These are phyloP conservation scores for Agrilus cyanescens DNA, from an alignment of 2,888 invertebrate species.

Conservation along the genomic window DNA sequence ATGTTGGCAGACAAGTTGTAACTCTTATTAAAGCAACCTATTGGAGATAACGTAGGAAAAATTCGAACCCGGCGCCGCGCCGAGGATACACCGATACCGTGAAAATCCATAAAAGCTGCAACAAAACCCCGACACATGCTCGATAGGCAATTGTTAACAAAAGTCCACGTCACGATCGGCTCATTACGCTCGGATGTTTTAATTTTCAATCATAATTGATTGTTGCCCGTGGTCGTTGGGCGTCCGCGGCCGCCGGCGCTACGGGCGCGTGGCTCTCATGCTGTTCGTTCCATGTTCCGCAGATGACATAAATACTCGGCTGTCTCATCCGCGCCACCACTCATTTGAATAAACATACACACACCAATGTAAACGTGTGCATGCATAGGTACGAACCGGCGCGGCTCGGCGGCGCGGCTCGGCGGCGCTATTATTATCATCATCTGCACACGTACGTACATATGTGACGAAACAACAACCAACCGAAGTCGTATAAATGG, in stretches of 20 bases:
- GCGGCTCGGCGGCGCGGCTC: not conserved
- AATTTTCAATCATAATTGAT: constrained; percentile 30
- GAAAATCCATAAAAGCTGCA: constrained; percentile 7
- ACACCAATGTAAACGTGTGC: no score
- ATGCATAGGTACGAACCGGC: no score
- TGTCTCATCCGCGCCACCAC: no score
- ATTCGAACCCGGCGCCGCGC: no score
- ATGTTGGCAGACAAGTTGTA: no score
- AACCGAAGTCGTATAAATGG: no score
- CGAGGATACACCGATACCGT: no score
- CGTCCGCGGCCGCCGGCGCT: no score
- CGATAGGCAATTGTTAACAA: constrained; percentile 12
- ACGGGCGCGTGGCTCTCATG: constrained; percentile 10
- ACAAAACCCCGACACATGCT: constrained; percentile 11
- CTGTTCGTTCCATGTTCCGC: constrained; percentile 19
- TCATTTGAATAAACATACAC: no score
- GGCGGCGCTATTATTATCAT: constrained; percentile 1
- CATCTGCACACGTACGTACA: constrained; percentile 1
- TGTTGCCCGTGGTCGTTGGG: constrained; percentile 12
- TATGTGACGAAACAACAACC: constrained; percentile 1
- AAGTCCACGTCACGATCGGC: constrained; percentile 29
- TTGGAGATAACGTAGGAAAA: no score
- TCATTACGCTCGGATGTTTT: constrained; percentile 31
- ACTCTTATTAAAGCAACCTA: no score
- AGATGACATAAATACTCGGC: constrained; percentile 13